A percentile compares a stretch with the other conserved stretches of the same genome.
Conservation (phyloP, 1,140 invertebrate genomes). For the Ephestia elutella region DNA sequence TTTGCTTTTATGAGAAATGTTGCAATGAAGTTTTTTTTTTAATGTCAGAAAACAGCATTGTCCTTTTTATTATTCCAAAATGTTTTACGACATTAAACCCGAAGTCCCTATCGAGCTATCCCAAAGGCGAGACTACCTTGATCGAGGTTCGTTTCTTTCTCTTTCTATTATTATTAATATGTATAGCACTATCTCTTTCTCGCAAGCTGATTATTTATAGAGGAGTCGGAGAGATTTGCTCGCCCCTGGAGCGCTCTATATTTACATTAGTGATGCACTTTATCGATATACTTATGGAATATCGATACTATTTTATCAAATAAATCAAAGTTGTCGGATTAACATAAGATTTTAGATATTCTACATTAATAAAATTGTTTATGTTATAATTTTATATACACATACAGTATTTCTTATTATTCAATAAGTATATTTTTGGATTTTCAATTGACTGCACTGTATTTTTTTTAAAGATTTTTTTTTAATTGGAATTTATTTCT, state of each 20-base stretch:
- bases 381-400: no score
- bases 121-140: slow-evolving; percentile 5
- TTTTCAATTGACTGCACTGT: no score
- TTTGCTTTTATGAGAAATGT: no score
- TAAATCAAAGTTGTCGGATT: no score
- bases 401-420: no score
- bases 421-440: no score
- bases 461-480: no score
- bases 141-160: slow-evolving; percentile 23
- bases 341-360: no score
- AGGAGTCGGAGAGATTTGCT: slow-evolving; percentile 37
- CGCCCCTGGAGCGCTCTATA: slow-evolving; percentile 57
- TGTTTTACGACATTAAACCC: background rate
- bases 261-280: slow-evolving; percentile 44
- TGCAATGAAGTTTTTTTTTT: background rate
- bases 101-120: background rate
- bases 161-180: slow-evolving; percentile 24
- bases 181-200: slow-evolving; percentile 28
- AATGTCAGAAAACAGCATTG: background rate
- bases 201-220: slow-evolving; percentile 56
- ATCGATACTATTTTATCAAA: background rate
- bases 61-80: background rate
- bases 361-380: no score
- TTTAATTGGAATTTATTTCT: no score
- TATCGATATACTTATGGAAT: slow-evolving; percentile 8